phyloP scores from a whole-genome alignment of 1,140 invertebrate genomes.

The Eciton burchellii region DNA sequence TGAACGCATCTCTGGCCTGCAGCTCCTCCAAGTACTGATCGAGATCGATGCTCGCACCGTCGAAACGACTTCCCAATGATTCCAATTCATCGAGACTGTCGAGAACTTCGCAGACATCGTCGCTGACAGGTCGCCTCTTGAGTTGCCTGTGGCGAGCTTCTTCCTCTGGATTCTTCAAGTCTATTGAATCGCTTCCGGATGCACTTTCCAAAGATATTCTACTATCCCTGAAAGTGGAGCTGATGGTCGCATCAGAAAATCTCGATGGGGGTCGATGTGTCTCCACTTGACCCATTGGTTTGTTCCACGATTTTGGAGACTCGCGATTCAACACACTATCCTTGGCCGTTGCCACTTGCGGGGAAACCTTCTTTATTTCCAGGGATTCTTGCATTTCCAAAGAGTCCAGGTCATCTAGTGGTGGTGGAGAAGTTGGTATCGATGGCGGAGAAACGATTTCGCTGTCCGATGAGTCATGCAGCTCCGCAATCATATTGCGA shows the following conservation, averaged over 20 bases:
- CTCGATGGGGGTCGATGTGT: constrained; percentile 74
- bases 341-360: constrained; percentile 68
- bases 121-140: constrained; percentile 90
- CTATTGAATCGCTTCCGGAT: constrained; percentile 83
- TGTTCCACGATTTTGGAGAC: constrained; percentile 79
- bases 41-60: constrained; percentile 87
- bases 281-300: constrained; percentile 76
- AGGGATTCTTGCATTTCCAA: constrained; percentile 81
- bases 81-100: constrained; percentile 87
- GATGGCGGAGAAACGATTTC: constrained; percentile 93
- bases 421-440: constrained; percentile 91
- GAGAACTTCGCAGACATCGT: constrained; percentile 85
- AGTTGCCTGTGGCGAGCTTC: constrained; percentile 86
- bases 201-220: constrained; percentile 80
- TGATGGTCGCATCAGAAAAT: constrained; percentile 77
- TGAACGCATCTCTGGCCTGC: constrained; percentile 85
- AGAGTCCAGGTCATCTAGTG: constrained; percentile 88
- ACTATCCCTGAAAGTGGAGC: constrained; percentile 79
- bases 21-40: constrained; percentile 89
- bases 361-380: constrained; percentile 77
- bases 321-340: constrained; percentile 67
- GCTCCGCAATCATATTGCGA: constrained; percentile 87
- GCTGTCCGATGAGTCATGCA: constrained; percentile 93
- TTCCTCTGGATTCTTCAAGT: constrained; percentile 86
- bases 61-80: constrained; percentile 87